Evolutionary conservation across 1,140 invertebrate genomes (phyloP).

Genomic region (Drosophila tristis): DNA sequence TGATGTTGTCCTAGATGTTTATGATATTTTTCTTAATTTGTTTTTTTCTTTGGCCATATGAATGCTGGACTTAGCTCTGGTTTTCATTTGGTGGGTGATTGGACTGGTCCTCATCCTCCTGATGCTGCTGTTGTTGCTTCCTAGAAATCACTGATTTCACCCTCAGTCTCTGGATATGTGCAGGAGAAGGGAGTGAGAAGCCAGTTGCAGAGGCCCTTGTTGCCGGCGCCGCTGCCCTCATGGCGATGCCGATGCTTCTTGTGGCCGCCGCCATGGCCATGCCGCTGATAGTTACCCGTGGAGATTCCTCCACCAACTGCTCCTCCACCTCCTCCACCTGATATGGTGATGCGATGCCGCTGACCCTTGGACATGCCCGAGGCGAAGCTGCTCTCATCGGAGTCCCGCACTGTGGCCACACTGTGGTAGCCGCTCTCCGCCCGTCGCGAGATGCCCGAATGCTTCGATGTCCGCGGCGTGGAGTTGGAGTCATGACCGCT

Average conservation of each 20-base stretch:
- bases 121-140: slow-evolving; percentile 1
- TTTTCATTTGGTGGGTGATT: slow-evolving; percentile 46
- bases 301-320: slow-evolving; percentile 53
- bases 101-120: slow-evolving; percentile 29
- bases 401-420: slow-evolving; percentile 90
- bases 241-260: slow-evolving; percentile 74
- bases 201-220: slow-evolving; percentile 79
- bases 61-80: slow-evolving; percentile 65
- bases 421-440: slow-evolving; percentile 95
- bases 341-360: slow-evolving; percentile 87
- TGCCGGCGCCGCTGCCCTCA: slow-evolving; percentile 40
- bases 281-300: slow-evolving; percentile 69
- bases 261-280: slow-evolving; percentile 28
- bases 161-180: slow-evolving; percentile 89
- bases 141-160: slow-evolving; percentile 88
- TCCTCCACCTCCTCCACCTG: slow-evolving; percentile 41
- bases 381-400: slow-evolving; percentile 92
- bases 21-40: slow-evolving; percentile 38
- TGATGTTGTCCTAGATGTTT: slow-evolving; percentile 27
- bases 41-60: slow-evolving; percentile 62
- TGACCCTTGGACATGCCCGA: slow-evolving; percentile 89
- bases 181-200: slow-evolving; percentile 88
- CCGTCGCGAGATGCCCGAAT: slow-evolving; percentile 89
- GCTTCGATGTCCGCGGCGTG: slow-evolving; percentile 90
- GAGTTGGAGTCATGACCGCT: slow-evolving; percentile 90